Evolutionary conservation across 92 coral and sea anemone genomes (phyloP).

Genomic region (Epizoanthus ramosus): DNA sequence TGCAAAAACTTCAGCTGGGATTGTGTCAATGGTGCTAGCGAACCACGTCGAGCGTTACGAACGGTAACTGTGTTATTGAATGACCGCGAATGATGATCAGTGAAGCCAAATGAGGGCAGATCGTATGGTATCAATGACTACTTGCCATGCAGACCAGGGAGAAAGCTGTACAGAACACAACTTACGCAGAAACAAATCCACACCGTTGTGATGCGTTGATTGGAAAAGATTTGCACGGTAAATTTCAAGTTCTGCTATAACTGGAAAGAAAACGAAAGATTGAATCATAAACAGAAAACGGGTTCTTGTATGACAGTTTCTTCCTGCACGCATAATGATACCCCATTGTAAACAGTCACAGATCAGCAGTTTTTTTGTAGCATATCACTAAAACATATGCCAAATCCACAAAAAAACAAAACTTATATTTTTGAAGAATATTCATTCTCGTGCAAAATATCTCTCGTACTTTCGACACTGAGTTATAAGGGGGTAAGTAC

Average conservation of each 20-base stretch:
- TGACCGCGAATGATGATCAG: constrained; percentile 8
- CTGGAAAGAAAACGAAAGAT: constrained; percentile 37
- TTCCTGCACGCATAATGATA: constrained; percentile 22
- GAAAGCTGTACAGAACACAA: constrained; percentile 39
- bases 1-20: no score
- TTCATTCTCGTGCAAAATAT: no score
- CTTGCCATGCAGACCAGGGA: constrained; percentile 23
- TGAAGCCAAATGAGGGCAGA: neutral
- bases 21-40: no score
- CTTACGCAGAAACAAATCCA: constrained; percentile 37
- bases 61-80: neutral
- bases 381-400: no score
- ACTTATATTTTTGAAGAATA: no score
- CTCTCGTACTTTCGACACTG: no score
- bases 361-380: neutral
- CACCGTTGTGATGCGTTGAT: constrained; percentile 31
- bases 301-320: neutral
- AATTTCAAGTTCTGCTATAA: constrained; percentile 43
- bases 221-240: constrained; percentile 45
- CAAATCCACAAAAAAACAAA: no score
- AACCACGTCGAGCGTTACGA: neutral
- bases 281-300: constrained; percentile 22
- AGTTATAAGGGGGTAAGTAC: no score
- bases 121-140: neutral
- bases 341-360: neutral